Percentiles rank a stretch among this genome's conserved stretches.
phyloP scores from a whole-genome alignment of 2,888 invertebrate species.

The Baronia brevicornis region DNA sequence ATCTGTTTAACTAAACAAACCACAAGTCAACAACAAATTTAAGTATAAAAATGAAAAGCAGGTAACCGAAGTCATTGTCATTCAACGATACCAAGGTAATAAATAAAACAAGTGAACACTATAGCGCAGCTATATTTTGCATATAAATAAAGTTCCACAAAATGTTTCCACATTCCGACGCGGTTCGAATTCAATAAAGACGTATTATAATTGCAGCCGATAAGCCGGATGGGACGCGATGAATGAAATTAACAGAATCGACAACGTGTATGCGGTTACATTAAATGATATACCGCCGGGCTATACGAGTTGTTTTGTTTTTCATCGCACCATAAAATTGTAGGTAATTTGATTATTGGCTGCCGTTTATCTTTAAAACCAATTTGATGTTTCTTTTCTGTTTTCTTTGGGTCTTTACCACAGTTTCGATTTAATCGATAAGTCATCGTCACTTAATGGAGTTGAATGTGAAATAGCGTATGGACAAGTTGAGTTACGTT shows the following conservation, averaged over 20 bases:
- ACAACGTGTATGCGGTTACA: constrained; percentile 57
- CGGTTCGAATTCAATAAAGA: constrained; percentile 55
- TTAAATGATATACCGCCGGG: constrained; percentile 62
- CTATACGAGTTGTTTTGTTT: constrained; percentile 46
- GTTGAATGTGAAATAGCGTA: too few relatives aligned
- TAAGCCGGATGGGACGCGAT: constrained; percentile 53
- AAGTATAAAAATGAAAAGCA: too few relatives aligned
- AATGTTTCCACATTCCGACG: constrained; percentile 57
- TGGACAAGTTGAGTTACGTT: too few relatives aligned
- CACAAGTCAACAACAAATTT: too few relatives aligned
- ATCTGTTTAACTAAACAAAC: too few relatives aligned
- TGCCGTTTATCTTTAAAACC: too few relatives aligned
- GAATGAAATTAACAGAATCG: constrained; percentile 70
- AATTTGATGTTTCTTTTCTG: too few relatives aligned
- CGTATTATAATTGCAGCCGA: constrained; percentile 53
- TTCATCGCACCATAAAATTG: too few relatives aligned
- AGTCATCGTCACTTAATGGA: too few relatives aligned
- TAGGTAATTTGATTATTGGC: too few relatives aligned
- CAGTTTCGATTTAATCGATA: too few relatives aligned
- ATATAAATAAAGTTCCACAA: constrained; percentile 45
- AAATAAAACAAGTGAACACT: constrained; percentile 34
- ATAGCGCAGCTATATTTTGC: constrained; percentile 28
- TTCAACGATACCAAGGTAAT: constrained; percentile 47
- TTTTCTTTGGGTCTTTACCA: too few relatives aligned
- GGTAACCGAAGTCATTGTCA: constrained; percentile 39